Base-by-base conservation (phyloP, 37 sponge, comb jelly and placozoan species). In the Axinella damicornis region DNA sequence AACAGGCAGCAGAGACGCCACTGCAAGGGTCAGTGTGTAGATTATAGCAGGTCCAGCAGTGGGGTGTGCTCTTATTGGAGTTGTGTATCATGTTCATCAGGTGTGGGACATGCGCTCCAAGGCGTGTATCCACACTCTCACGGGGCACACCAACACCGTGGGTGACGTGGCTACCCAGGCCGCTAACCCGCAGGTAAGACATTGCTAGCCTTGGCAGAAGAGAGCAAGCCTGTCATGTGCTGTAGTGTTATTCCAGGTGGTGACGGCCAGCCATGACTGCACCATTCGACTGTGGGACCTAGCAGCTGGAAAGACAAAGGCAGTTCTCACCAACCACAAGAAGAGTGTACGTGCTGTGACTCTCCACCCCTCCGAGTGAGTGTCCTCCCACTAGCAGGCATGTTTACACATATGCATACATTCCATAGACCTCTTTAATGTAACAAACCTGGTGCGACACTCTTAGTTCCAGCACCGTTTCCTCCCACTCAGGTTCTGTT, bases 61-160 rank as follows among this genome's bases (percentile, higher is more conserved):
- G n/a, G n/a, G n/a, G n/a, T n/a, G n/a, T n/a, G n/a, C n/a, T n/a
- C n/a, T n/a, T n/a, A n/a, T n/a, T n/a, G n/a, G n/a, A n/a, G n/a
- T n/a, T n/a, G n/a, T n/a, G n/a, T n/a, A n/a, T n/a, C n/a, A n/a
- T n/a, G n/a, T n/a, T n/a, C n/a, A n/a, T n/a, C n/a, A n/a, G n/a
- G n/a, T n/a, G n/a, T n/a, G n/a, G n/a, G n/a, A n/a, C n/a, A n/a
- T n/a, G n/a, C n/a, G n/a, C n/a, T n/a, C n/a, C n/a, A n/a, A n/a
- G n/a, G n/a, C n/a, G n/a, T n/a, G n/a, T n/a, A 85, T 99, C 20
- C 97, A 97, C 83, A 97, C 99, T 17, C 89, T 99, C 19, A 66
- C 92, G 37, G 99, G 97, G 32, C 99, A 99, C 86, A 99, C 99
- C 53, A 97, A 99, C 89, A 97, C 99, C 15, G 92, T 99, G 37